phyloP scores from a whole-genome alignment of 2,888 invertebrate genomes.

The Hirudinaria manillensis region DNA sequence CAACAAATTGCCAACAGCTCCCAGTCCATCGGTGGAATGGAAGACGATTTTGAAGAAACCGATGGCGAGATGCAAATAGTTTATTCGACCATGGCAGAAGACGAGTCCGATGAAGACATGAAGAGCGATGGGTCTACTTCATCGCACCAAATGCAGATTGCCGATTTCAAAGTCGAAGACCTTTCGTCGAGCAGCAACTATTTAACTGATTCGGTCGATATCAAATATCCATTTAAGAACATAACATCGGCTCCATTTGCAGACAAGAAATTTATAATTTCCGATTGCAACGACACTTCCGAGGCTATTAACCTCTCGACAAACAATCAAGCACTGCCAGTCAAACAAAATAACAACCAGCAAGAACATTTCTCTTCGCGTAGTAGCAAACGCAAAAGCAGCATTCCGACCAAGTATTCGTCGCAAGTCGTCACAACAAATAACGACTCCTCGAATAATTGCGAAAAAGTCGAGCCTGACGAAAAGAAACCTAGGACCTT shows the following conservation, averaged over 20 bases:
- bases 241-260: neutral
- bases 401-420: neutral
- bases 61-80: constrained; percentile 24
- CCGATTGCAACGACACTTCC: constrained; percentile 5
- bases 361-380: constrained; percentile 8
- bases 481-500: neutral
- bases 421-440: neutral
- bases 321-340: neutral
- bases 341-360: neutral
- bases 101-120: constrained; percentile 10
- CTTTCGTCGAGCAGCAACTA: neutral
- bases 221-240: neutral
- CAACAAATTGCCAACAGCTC: neutral
- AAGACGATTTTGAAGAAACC: constrained; percentile 19
- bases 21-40: neutral
- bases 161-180: neutral
- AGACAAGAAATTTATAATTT: neutral
- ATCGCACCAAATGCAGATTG: too few relatives aligned
- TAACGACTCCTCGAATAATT: neutral
- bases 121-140: neutral
- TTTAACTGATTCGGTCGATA: neutral
- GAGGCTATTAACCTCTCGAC: neutral
- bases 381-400: constrained; percentile 18
- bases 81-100: constrained; percentile 9
- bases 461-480: neutral